Conservation (phyloP, 1,140 invertebrate species). For the Dendroctonus ponderosae region DNA sequence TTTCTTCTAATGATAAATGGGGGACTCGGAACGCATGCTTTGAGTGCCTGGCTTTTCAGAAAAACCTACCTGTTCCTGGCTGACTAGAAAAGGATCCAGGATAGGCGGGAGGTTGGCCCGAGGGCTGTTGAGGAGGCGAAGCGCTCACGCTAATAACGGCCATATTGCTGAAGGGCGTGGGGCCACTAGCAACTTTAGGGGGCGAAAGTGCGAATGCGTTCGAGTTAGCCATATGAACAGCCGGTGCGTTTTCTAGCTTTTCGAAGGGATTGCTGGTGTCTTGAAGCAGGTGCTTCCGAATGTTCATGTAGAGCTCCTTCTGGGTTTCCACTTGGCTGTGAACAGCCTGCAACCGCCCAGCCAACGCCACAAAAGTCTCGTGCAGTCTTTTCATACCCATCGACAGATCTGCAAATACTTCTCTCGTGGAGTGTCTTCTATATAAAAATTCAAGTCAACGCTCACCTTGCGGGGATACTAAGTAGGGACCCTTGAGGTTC, state of each 20-base stretch:
- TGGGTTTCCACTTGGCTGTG: slow-evolving; percentile 69
- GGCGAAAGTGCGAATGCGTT: slow-evolving; percentile 36
- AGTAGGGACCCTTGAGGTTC: slow-evolving; percentile 64
- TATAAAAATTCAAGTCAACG: slow-evolving; percentile 18
- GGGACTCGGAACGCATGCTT: neutral
- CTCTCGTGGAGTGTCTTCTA: neutral
- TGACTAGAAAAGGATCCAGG: slow-evolving; percentile 21
- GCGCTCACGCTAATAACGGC: slow-evolving; percentile 27
- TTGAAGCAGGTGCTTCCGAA: slow-evolving; percentile 74
- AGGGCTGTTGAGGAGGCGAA: slow-evolving; percentile 27
- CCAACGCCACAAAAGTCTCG: slow-evolving; percentile 80
- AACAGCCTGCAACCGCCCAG: slow-evolving; percentile 76
- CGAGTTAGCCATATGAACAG: slow-evolving; percentile 32
- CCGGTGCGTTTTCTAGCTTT: slow-evolving; percentile 48
- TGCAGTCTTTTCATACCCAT: slow-evolving; percentile 75
- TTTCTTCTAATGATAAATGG: slow-evolving; percentile 1
- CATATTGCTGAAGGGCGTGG: slow-evolving; percentile 51
- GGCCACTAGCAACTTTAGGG: slow-evolving; percentile 45
- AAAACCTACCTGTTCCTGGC: slow-evolving; percentile 31
- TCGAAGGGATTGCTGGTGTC: slow-evolving; percentile 80
- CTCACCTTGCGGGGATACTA: slow-evolving; percentile 67
- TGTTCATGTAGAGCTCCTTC: slow-evolving; percentile 80
- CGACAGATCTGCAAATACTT: slow-evolving; percentile 58
- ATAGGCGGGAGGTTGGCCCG: slow-evolving; percentile 23
- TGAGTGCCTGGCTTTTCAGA: neutral